Evolutionary conservation across 2,113 vertebrate genomes (phyloP).

Genomic region (Enhydra lutris): DNA sequence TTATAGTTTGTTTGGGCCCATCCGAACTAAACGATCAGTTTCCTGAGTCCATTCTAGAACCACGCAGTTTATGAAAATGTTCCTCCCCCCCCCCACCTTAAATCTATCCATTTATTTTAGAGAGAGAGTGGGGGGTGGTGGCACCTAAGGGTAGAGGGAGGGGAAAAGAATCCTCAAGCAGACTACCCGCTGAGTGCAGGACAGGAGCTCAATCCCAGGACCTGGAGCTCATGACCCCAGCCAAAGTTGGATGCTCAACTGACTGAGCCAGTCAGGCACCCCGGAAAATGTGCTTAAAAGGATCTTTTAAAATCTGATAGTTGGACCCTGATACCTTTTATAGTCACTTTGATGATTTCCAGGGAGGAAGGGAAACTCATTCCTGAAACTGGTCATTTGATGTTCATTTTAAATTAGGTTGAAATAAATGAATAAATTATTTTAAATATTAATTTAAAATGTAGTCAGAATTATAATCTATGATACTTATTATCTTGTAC

Average conservation of each 20-base stretch:
- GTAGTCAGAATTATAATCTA: background rate
- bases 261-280: background rate
- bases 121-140: background rate
- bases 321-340: background rate
- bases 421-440: background rate
- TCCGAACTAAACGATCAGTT: background rate
- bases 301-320: background rate
- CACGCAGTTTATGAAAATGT: background rate
- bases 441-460: background rate
- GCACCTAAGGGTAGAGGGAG: background rate
- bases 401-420: background rate
- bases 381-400: background rate
- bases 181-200: background rate
- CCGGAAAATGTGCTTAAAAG: background rate
- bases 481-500: background rate
- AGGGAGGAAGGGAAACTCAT: background rate
- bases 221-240: background rate
- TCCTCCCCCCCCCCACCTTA: too few species aligned
- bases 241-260: background rate
- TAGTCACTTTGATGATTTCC: background rate
- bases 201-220: background rate
- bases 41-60: background rate
- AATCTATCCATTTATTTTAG: background rate
- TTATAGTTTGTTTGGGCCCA: background rate
- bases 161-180: background rate